Percentiles rank a stretch among this genome's conserved stretches.
Conservation (phyloP, 2,113 vertebrate genomes). For the Eonycteris spelaea region DNA sequence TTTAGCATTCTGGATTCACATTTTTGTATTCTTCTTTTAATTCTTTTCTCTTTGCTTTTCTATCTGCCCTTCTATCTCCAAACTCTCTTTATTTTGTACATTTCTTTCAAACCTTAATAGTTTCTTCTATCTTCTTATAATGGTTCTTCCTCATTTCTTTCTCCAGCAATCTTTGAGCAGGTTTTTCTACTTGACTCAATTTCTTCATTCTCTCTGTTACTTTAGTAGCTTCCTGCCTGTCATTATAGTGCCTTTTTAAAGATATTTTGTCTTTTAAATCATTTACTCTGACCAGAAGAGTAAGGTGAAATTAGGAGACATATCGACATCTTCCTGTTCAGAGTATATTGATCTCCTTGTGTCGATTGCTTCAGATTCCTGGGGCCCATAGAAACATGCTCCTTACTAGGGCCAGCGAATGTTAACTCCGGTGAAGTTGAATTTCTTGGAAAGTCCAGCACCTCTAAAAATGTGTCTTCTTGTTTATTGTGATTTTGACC, state of each 20-base stretch:
- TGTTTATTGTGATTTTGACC: not conserved
- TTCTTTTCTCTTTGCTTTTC: not conserved
- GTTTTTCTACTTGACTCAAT: not conserved
- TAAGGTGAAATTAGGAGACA: not conserved
- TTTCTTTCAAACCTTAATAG: not conserved
- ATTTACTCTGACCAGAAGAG: not conserved
- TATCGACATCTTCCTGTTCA: not conserved
- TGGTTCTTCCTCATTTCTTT: not conserved
- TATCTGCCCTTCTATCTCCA: not conserved
- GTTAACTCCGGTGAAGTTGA: not conserved
- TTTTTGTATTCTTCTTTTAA: not conserved
- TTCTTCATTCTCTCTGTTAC: not conserved
- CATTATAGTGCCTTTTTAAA: slow-evolving; percentile 69
- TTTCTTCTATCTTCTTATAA: not conserved
- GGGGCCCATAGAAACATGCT: not conserved
- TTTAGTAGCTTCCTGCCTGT: not conserved
- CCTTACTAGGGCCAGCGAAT: not conserved
- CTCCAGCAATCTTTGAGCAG: not conserved
- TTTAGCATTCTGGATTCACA: not conserved
- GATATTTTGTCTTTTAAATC: slow-evolving; percentile 48
- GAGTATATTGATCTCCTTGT: not conserved
- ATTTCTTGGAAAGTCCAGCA: not conserved
- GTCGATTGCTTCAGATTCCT: not conserved
- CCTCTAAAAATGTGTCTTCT: not conserved
- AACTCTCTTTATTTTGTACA: not conserved